Base-by-base conservation (phyloP, 2,797 vertebrate genomes). In the Petrocephalus schoutedeni region DNA sequence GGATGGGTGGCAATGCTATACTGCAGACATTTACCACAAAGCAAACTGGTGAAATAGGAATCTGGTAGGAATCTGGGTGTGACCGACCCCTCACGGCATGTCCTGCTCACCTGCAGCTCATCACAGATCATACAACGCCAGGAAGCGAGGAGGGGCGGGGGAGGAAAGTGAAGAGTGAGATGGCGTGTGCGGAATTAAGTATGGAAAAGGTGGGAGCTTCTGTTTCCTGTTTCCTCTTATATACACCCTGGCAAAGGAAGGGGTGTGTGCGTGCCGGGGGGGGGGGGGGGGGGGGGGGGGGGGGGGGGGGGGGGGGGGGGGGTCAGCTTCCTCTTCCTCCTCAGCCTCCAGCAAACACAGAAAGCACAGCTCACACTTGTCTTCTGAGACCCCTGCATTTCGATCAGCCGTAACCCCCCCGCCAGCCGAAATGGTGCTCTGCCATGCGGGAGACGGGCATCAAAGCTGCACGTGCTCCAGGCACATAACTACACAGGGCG, bases 41-140 rank as follows among this genome's bases (percentile, higher is more conserved):
- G 41, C 41, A 45, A 3, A 3, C 41, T 45, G 41, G 28, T 28
- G 28, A 28, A 28, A 28, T 28, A n/a, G n/a, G 28, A 28, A 28
- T 28, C n/a, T 0, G 41, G 41, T 45, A 45, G 41, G 4, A 45
- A 45, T 45, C 41, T 45, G 41, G 41, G 41, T 45, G 41, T 45
- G 41, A 45, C 41, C 4, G 41, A 51, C 21, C 7, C 77, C 77
- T 6, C 10, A 23, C 49, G 21, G 8, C 5, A 2, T 21, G 80
- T 23, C 51, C n/a, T 83, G 51, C 80, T 53, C 49, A 83, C 49
- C 80, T 83, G 45, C 80, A 83, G 45, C 49, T 83, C 80, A 83
- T 83, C 51, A 51, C n/a, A 83, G 41, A 83, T 12, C 41, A 9
- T 51, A 21, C 51, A 23, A 10, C 9, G 10, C 45, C 49, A 10